Evolutionary conservation across 2,797 vertebrate species (phyloP).

Genomic region (Gambusia yucatana): DNA sequence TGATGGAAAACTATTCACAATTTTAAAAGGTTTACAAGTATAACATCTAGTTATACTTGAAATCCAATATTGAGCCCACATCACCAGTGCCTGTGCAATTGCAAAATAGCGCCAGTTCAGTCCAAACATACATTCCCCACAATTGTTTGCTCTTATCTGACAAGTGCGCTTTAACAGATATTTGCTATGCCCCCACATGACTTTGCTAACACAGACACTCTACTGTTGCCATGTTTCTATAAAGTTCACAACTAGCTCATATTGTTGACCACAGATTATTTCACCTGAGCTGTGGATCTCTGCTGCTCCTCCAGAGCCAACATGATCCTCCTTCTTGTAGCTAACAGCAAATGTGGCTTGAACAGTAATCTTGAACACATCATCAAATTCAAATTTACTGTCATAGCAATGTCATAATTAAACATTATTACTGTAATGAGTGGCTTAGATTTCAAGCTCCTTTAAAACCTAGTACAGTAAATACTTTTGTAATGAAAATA

Average conservation of each 20-base stretch:
- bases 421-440: not conserved
- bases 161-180: too few relatives aligned
- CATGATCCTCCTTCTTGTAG: too few relatives aligned
- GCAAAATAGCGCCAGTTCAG: not conserved
- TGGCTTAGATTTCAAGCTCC: not conserved
- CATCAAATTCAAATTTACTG: not conserved
- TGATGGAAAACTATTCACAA: too few relatives aligned
- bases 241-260: too few relatives aligned
- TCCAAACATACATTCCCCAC: not conserved
- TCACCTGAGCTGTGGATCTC: too few relatives aligned
- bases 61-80: too few relatives aligned
- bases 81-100: not conserved
- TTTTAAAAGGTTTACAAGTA: not conserved
- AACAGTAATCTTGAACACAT: not conserved
- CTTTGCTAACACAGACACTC: too few relatives aligned
- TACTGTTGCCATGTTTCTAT: too few relatives aligned
- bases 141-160: too few relatives aligned
- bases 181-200: too few relatives aligned
- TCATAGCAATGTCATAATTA: not conserved
- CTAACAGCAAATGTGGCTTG: not conserved
- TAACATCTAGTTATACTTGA: not conserved
- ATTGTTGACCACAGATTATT: too few relatives aligned
- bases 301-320: not conserved
- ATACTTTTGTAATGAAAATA: not conserved
- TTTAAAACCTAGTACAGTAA: not conserved